Base-by-base conservation (phyloP, 2,113 vertebrate genomes). In the Uropsilus gracilis region DNA sequence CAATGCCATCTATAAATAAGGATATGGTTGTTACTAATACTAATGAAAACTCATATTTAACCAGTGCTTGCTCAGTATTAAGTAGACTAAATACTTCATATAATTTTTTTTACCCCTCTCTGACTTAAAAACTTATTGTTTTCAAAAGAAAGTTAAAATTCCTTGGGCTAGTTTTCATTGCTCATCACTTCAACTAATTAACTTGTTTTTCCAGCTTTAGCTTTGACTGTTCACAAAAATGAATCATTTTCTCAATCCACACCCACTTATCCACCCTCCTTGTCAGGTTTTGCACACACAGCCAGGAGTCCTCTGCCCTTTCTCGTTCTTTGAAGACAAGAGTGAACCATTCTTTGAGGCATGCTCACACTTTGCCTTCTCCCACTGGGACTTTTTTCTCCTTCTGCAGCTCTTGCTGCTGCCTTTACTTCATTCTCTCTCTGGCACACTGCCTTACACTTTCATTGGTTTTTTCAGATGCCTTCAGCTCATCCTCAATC, bases 71-170 rank as follows among this genome's bases (percentile, higher is more conserved):
- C 34, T 44, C 17, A 55, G 68, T 24, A 28, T 66, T 3, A 89
- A 32, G 26, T 2, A 64, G 44, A n/a, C 30, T 46, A n/a, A 85
- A 32, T 20, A 32, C 59, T 93, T 42, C 22, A 42, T 22, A 4
- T 42, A 16, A 84, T 32, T 39, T 16, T 37, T 57, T 16, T 37
- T 57, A 72, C 7, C 8, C 13, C 34, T 55, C 77, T 87, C 69
- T 82, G n/a, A 34, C 69, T 71, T 86, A 39, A 55, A 93, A 86
- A 48, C 30, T 28, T 80, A 46, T 34, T 28, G 1, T 63, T 78
- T 90, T 87, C 80, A 39, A 76, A 50, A 75, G 50, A 64, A 78
- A 72, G 63, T 72, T 77, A 37, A 55, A 76, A 26, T 61, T 73
- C 17, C 73, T 64, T 34, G 16, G n/a, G 39, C 12, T 84, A 32